Evolutionary conservation across 2,888 invertebrate species (phyloP).

Genomic region (Baccha elongata): DNA sequence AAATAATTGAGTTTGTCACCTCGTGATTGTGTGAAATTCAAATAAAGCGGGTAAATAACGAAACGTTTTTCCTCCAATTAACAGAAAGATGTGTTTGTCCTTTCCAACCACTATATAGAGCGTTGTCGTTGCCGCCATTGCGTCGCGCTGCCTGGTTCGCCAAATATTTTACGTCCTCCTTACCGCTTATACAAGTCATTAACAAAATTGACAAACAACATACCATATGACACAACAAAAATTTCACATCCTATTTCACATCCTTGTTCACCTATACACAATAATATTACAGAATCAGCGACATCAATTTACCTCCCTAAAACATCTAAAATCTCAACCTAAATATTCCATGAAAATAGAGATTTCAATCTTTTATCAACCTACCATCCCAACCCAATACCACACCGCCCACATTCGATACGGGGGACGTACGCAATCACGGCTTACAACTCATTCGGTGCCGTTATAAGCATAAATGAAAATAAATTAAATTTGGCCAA

Average conservation of each 20-base stretch:
- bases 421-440: slow-evolving; percentile 50
- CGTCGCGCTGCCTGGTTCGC: not conserved
- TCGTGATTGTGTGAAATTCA: slow-evolving; percentile 62
- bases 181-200: slow-evolving; percentile 59
- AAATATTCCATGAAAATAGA: slow-evolving; percentile 64
- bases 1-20: slow-evolving; percentile 61
- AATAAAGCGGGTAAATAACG: slow-evolving; percentile 58
- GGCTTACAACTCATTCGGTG: slow-evolving; percentile 48
- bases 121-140: not conserved
- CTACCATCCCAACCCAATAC: slow-evolving; percentile 12
- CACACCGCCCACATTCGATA: slow-evolving; percentile 2
- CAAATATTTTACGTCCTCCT: slow-evolving; percentile 23
- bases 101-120: slow-evolving; percentile 16
- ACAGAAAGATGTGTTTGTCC: slow-evolving; percentile 52
- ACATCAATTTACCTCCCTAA: slow-evolving; percentile 52
- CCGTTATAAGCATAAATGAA: slow-evolving; percentile 57
- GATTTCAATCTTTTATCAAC: slow-evolving; percentile 60
- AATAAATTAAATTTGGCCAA: slow-evolving; percentile 70
- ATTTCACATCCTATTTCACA: slow-evolving; percentile 14
- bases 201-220: slow-evolving; percentile 68
- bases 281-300: slow-evolving; percentile 34
- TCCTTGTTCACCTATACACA: not conserved
- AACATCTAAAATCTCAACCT: slow-evolving; percentile 61
- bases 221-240: slow-evolving; percentile 52
- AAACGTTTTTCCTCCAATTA: slow-evolving; percentile 68